A percentile compares a stretch with the other conserved stretches of the same genome.
Evolutionary conservation across 2,113 vertebrate genomes (phyloP).

Genomic region (Ibidorhyncha struthersii): DNA sequence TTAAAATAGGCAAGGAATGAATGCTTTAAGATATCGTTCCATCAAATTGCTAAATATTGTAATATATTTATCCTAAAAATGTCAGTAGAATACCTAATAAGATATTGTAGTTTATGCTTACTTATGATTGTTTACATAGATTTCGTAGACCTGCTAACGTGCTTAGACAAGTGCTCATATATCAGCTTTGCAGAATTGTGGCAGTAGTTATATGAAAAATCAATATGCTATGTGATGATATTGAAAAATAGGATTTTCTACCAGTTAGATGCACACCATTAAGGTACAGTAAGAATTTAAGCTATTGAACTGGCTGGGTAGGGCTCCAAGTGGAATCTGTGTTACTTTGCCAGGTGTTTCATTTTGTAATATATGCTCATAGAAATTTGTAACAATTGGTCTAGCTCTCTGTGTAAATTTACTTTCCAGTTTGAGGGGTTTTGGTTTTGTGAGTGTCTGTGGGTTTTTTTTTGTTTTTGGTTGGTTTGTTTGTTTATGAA

Average conservation of each 20-base stretch:
- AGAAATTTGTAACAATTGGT: background rate
- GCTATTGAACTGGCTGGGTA: background rate
- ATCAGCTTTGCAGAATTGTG: background rate
- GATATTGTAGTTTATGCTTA: background rate
- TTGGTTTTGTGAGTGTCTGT: background rate
- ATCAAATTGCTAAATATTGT: background rate
- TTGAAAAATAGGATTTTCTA: slow-evolving; percentile 8
- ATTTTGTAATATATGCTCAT: background rate
- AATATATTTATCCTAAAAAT: slow-evolving; percentile 12
- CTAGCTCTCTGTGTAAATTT: background rate
- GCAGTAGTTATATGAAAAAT: background rate
- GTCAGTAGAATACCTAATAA: background rate
- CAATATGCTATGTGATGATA: background rate
- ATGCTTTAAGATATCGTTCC: background rate
- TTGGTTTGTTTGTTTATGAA: background rate
- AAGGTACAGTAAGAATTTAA: background rate
- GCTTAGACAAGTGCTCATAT: background rate
- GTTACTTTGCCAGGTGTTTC: background rate
- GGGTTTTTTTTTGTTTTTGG: background rate
- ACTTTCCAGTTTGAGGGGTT: background rate
- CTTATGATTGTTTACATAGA: slow-evolving; percentile 19
- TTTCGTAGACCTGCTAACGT: background rate
- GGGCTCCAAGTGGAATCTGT: background rate
- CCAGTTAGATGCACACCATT: background rate
- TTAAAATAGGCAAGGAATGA: background rate